These are phyloP conservation scores for Sminthurinus aureus DNA, from an alignment of 2,888 invertebrate genomes.

Conservation along the genomic window DNA sequence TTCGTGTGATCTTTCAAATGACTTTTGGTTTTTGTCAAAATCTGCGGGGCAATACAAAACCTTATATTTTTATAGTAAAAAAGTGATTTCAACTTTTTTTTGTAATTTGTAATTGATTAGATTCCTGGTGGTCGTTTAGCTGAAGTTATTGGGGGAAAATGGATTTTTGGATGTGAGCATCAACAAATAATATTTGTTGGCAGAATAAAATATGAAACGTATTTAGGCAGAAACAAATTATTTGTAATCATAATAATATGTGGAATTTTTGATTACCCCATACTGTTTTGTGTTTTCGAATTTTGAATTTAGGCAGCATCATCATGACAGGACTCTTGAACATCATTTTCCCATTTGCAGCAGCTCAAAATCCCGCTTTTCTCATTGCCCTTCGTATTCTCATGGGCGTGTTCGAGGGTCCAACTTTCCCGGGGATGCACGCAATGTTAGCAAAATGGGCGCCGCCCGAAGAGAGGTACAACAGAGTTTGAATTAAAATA, in stretches of 20 bases:
- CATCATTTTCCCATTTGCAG: conserved; percentile 41
- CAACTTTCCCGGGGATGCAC: conserved; percentile 48
- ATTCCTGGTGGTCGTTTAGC: conserved; percentile 49
- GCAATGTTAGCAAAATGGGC: conserved; percentile 45
- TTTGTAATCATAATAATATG: no score
- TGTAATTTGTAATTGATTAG: no score
- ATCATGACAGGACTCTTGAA: conserved; percentile 42
- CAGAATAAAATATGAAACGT: no score
- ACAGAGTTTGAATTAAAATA: not conserved
- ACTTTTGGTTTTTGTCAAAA: no score
- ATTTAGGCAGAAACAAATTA: no score
- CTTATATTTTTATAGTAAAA: no score
- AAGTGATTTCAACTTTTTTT: no score
- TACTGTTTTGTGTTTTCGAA: no score
- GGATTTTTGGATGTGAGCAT: conserved; percentile 41
- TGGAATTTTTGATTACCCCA: no score
- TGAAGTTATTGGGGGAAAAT: conserved; percentile 41
- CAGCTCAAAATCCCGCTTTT: conserved; percentile 38
- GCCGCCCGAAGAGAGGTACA: conserved; percentile 30
- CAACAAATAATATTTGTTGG: no score
- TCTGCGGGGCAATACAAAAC: no score
- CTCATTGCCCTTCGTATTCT: conserved; percentile 39
- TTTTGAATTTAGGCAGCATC: conserved; percentile 20
- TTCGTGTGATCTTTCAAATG: no score
- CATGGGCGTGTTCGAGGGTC: conserved; percentile 44